A percentile compares a stretch with the other conserved stretches of the same genome.
Conservation (phyloP, 1,140 invertebrate genomes). For the Bombus superbus region DNA sequence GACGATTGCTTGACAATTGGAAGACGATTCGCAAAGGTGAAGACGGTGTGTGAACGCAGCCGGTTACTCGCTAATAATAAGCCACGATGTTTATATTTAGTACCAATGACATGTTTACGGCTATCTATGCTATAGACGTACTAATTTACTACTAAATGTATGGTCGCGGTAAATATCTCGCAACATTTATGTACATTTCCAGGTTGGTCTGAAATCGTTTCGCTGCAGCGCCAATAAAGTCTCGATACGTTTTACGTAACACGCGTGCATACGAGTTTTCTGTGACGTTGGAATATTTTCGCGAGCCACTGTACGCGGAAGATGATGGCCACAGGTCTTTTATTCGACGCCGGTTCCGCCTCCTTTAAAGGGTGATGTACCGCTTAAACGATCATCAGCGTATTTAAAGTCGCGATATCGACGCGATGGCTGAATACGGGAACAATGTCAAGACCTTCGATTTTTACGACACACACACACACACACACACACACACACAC, state of each 20-base stretch:
- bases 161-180: neutral
- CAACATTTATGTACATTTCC: neutral
- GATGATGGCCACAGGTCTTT: conserved; percentile 15
- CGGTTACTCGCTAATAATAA: neutral
- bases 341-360: neutral
- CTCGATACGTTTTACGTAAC: neutral
- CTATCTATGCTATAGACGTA: neutral
- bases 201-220: no score
- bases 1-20: no score
- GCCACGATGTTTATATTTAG: neutral
- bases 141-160: neutral
- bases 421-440: neutral
- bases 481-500: neutral
- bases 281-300: neutral
- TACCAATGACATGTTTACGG: neutral
- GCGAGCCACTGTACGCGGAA: neutral
- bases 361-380: conserved; percentile 40
- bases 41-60: neutral
- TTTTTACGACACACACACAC: neutral
- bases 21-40: neutral
- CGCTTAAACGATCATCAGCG: neutral
- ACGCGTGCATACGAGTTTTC: neutral
- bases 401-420: conserved; percentile 22
- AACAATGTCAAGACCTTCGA: conserved; percentile 34
- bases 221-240: neutral